Evolutionary conservation across 1,140 invertebrate species (phyloP).

Genomic region (Dreissena polymorpha): DNA sequence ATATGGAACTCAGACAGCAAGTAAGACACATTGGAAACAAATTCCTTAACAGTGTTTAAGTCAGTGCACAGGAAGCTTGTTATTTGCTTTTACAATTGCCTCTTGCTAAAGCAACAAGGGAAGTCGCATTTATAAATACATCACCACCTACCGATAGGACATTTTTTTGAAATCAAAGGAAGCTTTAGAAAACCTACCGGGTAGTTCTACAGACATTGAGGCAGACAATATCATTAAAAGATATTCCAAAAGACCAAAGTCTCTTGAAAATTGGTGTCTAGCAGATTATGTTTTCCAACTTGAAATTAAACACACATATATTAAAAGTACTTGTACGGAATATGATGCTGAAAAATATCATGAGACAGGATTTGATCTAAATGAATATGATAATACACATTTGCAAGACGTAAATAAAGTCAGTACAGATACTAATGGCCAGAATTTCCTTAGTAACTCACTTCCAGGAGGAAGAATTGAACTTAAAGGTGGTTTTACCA

Average conservation of each 20-base stretch:
- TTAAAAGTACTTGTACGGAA: no score
- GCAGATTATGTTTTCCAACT: slow-evolving; percentile 39
- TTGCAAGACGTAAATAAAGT: no score
- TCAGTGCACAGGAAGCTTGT: slow-evolving; percentile 56
- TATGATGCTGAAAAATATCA: no score
- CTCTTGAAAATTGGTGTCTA: slow-evolving; percentile 37
- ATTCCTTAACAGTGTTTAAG: slow-evolving; percentile 55
- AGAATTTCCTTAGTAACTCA: not conserved
- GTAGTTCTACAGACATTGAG: slow-evolving; percentile 42
- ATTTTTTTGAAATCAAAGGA: slow-evolving; percentile 44
- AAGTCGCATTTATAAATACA: slow-evolving; percentile 58
- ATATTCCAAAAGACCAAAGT: slow-evolving; percentile 42
- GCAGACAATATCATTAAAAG: slow-evolving; percentile 33
- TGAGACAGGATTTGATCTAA: no score
- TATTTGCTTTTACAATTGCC: slow-evolving; percentile 59
- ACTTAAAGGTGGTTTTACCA: not conserved
- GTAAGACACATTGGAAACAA: slow-evolving; percentile 53
- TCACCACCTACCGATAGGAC: slow-evolving; percentile 29
- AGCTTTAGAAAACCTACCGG: slow-evolving; percentile 14
- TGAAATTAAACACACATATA: no score
- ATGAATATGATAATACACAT: no score
- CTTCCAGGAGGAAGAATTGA: slow-evolving; percentile 1
- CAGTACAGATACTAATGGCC: no score
- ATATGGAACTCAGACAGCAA: slow-evolving; percentile 47
- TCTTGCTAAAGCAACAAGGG: slow-evolving; percentile 28